phyloP scores from a whole-genome alignment of 2,888 invertebrate species.

The Listrodromus nycthemerus region DNA sequence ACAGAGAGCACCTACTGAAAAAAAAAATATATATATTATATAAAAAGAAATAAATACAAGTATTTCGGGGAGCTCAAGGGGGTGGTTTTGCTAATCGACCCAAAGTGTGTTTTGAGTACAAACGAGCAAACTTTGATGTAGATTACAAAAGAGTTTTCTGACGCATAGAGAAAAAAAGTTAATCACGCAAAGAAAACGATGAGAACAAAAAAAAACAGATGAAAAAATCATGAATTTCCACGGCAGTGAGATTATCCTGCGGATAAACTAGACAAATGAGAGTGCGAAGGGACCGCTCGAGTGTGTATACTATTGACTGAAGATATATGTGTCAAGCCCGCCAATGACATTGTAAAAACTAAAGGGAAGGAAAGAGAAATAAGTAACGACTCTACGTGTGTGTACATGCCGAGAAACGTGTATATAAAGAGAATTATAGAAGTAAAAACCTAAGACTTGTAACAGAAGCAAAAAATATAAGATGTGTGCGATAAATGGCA shows the following conservation, averaged over 20 bases:
- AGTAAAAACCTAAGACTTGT: slow-evolving; percentile 55
- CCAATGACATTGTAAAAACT: slow-evolving; percentile 58
- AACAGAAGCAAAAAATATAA: slow-evolving; percentile 41
- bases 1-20: slow-evolving; percentile 31
- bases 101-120: slow-evolving; percentile 53
- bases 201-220: slow-evolving; percentile 40
- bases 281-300: slow-evolving; percentile 34
- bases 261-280: slow-evolving; percentile 32
- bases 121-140: slow-evolving; percentile 43
- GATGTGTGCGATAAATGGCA: slow-evolving; percentile 53
- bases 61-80: slow-evolving; percentile 45
- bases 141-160: slow-evolving; percentile 25
- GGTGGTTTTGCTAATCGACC: slow-evolving; percentile 53
- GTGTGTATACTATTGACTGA: slow-evolving; percentile 58
- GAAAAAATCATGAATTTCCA: slow-evolving; percentile 12
- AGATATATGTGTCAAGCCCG: slow-evolving; percentile 45
- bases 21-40: slow-evolving; percentile 23
- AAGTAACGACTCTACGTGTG: slow-evolving; percentile 47
- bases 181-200: background rate
- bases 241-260: slow-evolving; percentile 17
- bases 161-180: background rate
- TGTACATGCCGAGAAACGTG: slow-evolving; percentile 66
- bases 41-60: slow-evolving; percentile 13
- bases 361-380: slow-evolving; percentile 26
- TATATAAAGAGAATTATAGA: slow-evolving; percentile 69